Evolutionary conservation across 1,140 invertebrate species (phyloP).

Genomic region (Monochamus saltuarius): DNA sequence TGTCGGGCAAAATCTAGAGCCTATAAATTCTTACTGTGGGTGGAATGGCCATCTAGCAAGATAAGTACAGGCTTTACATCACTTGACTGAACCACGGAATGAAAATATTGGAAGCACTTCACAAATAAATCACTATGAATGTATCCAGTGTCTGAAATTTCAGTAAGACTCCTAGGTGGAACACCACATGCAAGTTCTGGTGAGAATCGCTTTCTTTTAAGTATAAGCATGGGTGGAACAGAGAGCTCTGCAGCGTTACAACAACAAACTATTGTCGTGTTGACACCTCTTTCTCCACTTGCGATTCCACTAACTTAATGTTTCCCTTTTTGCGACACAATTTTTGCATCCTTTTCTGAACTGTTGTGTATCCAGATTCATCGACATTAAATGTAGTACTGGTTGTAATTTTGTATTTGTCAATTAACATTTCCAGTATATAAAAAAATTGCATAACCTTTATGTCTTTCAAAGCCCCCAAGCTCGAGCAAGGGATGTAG

Average conservation of each 20-base stretch:
- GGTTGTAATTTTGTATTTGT: neutral
- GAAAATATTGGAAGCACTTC: neutral
- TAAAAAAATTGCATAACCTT: constrained; percentile 5
- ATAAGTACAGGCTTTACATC: neutral
- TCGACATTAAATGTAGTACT: neutral
- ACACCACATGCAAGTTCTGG: neutral
- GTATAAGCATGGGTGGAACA: neutral
- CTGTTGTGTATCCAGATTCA: constrained; percentile 1
- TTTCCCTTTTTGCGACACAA: neutral
- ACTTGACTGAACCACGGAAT: constrained; percentile 1
- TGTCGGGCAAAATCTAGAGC: neutral
- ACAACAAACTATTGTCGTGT: neutral
- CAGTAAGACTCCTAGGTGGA: neutral
- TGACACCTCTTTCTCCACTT: too few species aligned
- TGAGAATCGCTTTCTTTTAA: neutral
- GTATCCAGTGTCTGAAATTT: constrained; percentile 3
- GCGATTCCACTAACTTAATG: neutral
- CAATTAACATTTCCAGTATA: constrained; percentile 1
- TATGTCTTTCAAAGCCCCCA: neutral
- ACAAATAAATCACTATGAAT: neutral
- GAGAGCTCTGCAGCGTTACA: neutral
- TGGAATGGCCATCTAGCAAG: constrained; percentile 1
- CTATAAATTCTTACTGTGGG: neutral
- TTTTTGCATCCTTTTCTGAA: neutral
- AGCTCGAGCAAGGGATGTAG: neutral